Evolutionary conservation across 2,888 invertebrate genomes (phyloP).

Genomic region (Rhagium mordax): DNA sequence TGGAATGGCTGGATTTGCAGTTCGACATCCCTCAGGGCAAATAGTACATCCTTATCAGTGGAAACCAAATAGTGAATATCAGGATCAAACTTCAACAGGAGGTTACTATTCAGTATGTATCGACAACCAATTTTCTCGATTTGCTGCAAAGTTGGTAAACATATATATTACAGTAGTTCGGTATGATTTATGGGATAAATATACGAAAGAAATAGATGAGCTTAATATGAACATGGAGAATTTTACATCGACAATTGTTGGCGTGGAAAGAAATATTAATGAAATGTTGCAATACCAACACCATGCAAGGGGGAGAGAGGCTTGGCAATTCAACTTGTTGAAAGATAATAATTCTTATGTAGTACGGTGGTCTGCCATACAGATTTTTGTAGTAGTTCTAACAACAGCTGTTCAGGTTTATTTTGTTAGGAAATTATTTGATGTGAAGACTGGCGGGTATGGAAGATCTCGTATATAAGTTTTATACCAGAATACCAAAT

Average conservation of each 20-base stretch:
- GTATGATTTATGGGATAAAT: conserved; percentile 95
- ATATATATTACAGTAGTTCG: conserved; percentile 92
- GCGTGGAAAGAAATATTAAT: conserved; percentile 88
- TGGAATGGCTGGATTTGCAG: conserved; percentile 94
- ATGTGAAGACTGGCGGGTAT: conserved; percentile 78
- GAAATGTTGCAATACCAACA: conserved; percentile 89
- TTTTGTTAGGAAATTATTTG: conserved; percentile 92
- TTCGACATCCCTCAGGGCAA: conserved; percentile 87
- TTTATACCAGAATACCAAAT: background rate
- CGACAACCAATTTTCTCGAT: conserved; percentile 93
- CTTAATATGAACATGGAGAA: conserved; percentile 91
- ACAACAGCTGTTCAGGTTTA: conserved; percentile 88
- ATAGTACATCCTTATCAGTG: conserved; percentile 93
- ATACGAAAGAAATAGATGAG: conserved; percentile 90
- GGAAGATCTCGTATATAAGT: conserved; percentile 74
- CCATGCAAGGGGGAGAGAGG: conserved; percentile 84
- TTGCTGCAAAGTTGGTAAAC: conserved; percentile 91
- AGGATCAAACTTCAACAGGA: conserved; percentile 84
- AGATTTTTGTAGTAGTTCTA: conserved; percentile 86
- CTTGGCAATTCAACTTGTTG: conserved; percentile 86
- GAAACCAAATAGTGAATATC: conserved; percentile 91
- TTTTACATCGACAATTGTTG: conserved; percentile 84
- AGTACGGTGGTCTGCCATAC: conserved; percentile 90
- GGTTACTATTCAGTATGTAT: conserved; percentile 94
- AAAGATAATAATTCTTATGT: conserved; percentile 89